Evolutionary conservation across 2,797 vertebrate genomes (phyloP).

Genomic region (Diceros bicornis): DNA sequence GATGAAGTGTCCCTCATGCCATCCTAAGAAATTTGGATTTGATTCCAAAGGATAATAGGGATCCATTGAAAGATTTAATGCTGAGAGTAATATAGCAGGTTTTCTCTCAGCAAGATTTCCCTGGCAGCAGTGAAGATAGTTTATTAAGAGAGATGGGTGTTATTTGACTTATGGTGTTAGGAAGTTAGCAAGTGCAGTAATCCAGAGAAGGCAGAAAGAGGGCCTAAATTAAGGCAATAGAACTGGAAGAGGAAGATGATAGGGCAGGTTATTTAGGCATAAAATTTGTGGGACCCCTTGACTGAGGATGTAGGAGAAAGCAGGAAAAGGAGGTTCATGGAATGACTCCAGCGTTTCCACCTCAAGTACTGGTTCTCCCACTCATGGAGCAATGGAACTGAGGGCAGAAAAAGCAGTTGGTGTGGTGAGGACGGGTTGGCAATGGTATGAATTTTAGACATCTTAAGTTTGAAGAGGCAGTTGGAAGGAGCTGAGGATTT

Average conservation of each 20-base stretch:
- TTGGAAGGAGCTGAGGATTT: not conserved
- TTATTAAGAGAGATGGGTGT: not conserved
- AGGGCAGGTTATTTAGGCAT: not conserved
- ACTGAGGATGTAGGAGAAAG: not conserved
- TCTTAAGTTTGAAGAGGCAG: not conserved
- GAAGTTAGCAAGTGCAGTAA: not conserved
- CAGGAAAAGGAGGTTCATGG: not conserved
- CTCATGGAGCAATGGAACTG: not conserved
- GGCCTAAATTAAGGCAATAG: not conserved
- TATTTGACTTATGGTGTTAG: not conserved
- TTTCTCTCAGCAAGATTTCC: not conserved
- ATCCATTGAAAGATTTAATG: not conserved
- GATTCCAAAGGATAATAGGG: not conserved
- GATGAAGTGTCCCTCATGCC: not conserved
- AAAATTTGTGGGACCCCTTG: not conserved
- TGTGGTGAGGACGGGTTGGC: not conserved
- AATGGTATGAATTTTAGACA: not conserved
- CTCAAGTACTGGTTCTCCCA: not conserved
- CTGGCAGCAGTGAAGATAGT: not conserved
- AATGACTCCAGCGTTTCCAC: not conserved
- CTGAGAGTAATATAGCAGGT: not conserved
- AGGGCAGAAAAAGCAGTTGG: not conserved
- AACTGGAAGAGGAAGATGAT: not conserved
- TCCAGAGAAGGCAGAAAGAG: not conserved
- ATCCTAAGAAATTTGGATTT: not conserved